phyloP scores from a whole-genome alignment of 2,113 vertebrate genomes.

The Nycticebus coucang region DNA sequence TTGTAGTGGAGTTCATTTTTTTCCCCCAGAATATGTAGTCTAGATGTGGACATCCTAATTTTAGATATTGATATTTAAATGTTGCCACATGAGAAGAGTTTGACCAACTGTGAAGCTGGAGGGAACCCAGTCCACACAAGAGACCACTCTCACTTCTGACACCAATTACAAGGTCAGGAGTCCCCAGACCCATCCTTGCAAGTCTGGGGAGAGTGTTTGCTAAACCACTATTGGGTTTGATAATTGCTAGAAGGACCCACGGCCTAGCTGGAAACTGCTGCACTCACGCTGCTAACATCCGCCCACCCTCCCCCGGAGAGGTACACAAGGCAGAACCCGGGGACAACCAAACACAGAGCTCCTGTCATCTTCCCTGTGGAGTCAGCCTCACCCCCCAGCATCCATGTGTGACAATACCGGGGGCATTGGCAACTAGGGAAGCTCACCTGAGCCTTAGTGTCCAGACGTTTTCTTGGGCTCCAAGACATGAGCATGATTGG shows the following conservation, averaged over 20 bases:
- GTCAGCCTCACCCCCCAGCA: neutral
- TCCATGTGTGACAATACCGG: rapidly evolving
- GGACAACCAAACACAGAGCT: rapidly evolving
- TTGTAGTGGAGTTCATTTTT: neutral
- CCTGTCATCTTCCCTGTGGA: neutral
- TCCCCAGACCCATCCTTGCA: neutral
- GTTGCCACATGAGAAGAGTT: neutral
- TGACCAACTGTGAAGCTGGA: neutral
- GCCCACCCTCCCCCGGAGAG: no score
- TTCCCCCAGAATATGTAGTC: neutral
- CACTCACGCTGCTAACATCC: no score
- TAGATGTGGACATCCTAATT: neutral
- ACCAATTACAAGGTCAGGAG: neutral
- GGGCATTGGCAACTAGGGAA: neutral
- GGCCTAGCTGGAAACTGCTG: rapidly evolving
- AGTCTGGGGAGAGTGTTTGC: neutral
- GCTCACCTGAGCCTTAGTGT: neutral
- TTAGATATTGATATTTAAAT: neutral
- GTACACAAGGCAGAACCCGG: rapidly evolving
- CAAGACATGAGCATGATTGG: no score
- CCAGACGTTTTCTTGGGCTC: neutral
- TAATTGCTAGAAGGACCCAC: neutral
- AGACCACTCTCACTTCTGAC: neutral
- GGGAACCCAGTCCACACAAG: neutral
- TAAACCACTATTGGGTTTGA: neutral